phyloP scores from a whole-genome alignment of 2,113 vertebrate genomes.

The pig (Sus scrofa) region DNA sequence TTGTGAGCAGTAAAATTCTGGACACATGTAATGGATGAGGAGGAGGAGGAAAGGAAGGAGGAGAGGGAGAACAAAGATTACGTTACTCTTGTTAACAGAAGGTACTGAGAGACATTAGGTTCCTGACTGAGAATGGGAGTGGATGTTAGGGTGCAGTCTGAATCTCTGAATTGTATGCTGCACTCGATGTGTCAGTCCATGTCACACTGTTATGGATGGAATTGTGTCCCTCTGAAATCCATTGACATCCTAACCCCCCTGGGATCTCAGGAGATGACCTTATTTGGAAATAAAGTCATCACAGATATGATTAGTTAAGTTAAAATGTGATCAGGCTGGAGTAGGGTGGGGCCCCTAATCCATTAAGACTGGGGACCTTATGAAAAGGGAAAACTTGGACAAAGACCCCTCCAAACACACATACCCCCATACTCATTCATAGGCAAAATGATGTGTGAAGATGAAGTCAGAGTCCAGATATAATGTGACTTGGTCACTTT shows the following conservation, averaged over 20 bases:
- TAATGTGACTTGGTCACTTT: too few relatives aligned
- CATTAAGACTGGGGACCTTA: background rate
- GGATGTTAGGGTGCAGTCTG: background rate
- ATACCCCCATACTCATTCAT: background rate
- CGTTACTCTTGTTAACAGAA: background rate
- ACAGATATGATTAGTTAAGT: background rate
- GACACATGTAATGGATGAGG: background rate
- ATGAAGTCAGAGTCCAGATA: background rate
- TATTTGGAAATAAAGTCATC: conserved; percentile 12
- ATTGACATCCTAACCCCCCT: background rate
- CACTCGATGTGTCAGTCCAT: background rate
- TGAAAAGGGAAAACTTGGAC: background rate
- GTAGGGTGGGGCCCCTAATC: background rate
- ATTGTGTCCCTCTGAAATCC: background rate
- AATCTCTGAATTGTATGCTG: background rate
- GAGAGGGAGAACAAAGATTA: background rate
- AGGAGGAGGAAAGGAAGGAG: background rate
- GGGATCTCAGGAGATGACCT: background rate
- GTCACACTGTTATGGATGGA: background rate
- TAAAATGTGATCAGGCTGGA: background rate
- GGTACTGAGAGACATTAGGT: background rate
- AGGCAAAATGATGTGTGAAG: background rate
- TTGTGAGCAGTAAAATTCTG: background rate
- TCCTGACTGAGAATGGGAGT: background rate
- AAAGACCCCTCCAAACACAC: background rate